Evolutionary conservation across 1,140 invertebrate genomes (phyloP), one percentile per base, ranked within the genome.

Genomic region (Meloidogyne exigua): DNA sequence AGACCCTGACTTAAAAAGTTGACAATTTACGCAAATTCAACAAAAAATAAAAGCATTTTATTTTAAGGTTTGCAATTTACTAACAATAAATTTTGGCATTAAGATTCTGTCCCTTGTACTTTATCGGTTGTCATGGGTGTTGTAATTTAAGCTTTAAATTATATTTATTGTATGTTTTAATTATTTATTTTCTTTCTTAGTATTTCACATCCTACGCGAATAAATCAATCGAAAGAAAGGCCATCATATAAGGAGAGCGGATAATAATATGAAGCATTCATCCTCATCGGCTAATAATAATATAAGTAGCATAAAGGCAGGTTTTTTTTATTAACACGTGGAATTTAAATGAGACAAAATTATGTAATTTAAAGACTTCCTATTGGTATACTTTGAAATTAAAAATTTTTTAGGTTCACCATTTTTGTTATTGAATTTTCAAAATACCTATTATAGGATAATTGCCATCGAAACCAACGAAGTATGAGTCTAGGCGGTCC

Each of bases 401-500:
- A n/a, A n/a, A n/a, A n/a, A n/a, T n/a, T n/a, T n/a, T n/a, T n/a
- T n/a, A n/a, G n/a, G n/a, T n/a, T n/a, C n/a, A n/a, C n/a, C n/a
- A n/a, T 32, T 32, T 32, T 32, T 32, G 2, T 71, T 39, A 62
- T 64, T 28, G 1, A 63, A 62, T 28, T 77, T 5, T 49, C 21
- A 26, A 25, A 42, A n/a, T n/a, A n/a, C n/a, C n/a, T 10, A 26
- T 78, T 78, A 63, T 21, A 84, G 79, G 82, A 84, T 25, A 57
- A 39, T 21, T 85, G 71, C 62, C 81, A 83, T 66, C 76, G 84
- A n/a, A 82, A 77, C 44, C 84, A 87, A 71, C 76, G 85, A 18
- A 84, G 82, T 21, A 87, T 87, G 85, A 84, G 81, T 5, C 75
- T 87, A 25, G 85, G 85, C 15, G 86, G 85, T 11, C 82, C 85